Percentiles rank a stretch among this genome's conserved stretches.
Evolutionary conservation across 2,797 vertebrate genomes (phyloP).

Genomic region (Taeniopygia guttata): DNA sequence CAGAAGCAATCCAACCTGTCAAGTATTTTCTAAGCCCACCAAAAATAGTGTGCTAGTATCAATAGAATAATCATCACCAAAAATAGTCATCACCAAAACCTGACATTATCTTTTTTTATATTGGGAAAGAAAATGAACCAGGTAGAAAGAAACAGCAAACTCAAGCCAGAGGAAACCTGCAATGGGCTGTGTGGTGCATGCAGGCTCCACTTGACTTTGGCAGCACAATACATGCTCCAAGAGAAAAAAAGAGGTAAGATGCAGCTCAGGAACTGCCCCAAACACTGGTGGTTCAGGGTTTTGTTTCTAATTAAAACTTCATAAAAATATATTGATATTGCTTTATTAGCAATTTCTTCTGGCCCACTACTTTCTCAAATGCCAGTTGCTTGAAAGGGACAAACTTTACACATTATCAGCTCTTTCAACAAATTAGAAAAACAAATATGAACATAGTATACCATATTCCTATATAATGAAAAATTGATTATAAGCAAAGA

Average conservation of each 20-base stretch:
- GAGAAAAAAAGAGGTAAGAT: not conserved
- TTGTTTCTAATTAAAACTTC: constrained; percentile 26
- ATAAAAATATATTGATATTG: constrained; percentile 31
- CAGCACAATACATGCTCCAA: not conserved
- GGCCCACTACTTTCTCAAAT: constrained; percentile 30
- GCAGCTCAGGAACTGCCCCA: not conserved
- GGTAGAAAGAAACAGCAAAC: not conserved
- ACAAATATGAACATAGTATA: constrained; percentile 59
- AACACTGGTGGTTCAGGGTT: not conserved
- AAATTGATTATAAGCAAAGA: constrained; percentile 72
- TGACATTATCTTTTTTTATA: not conserved
- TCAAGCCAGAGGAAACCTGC: not conserved
- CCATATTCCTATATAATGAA: constrained; percentile 68
- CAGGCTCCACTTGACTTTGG: not conserved
- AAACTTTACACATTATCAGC: constrained; percentile 47
- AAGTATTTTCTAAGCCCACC: not conserved
- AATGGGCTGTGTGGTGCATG: not conserved
- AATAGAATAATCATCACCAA: not conserved
- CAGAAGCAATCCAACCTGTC: not conserved
- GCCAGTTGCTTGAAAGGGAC: constrained; percentile 45
- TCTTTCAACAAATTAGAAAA: constrained; percentile 67
- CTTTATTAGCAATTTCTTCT: constrained; percentile 21
- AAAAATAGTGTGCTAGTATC: not conserved
- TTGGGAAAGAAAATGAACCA: not conserved
- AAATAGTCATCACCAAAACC: not conserved